Conservation (phyloP, 37 sponge, comb jelly and placozoan genomes). For the Chondrosia reniformis region DNA sequence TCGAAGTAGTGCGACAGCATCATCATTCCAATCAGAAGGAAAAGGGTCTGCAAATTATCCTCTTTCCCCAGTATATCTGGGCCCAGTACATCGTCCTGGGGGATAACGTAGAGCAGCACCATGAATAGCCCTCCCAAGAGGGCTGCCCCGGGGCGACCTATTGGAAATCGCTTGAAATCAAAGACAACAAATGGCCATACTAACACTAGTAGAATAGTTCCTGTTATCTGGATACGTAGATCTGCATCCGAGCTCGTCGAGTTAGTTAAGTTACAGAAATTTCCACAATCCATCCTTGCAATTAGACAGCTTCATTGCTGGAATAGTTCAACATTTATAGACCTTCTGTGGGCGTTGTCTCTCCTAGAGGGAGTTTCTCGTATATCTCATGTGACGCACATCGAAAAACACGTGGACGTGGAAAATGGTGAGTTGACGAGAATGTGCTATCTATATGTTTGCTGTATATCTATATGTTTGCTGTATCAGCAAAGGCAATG, state of each 20-base stretch:
- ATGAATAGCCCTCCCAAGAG: constrained; percentile 67
- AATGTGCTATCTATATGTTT: not conserved
- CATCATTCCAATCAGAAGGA: constrained; percentile 88
- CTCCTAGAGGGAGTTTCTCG: no score
- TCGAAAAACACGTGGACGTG: no score
- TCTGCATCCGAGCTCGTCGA: not conserved
- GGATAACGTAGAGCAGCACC: constrained; percentile 58
- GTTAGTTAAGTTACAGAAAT: not conserved
- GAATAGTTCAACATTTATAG: no score
- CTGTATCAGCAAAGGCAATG: not conserved
- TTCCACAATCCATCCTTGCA: no score
- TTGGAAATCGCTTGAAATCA: constrained; percentile 80
- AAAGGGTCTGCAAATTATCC: constrained; percentile 69
- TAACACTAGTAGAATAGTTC: constrained; percentile 64
- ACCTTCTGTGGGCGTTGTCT: no score
- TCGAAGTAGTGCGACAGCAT: constrained; percentile 80
- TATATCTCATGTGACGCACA: no score
- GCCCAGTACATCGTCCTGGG: constrained; percentile 58
- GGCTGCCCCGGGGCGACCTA: constrained; percentile 77
- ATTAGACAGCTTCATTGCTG: no score
- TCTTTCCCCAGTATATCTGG: constrained; percentile 49
- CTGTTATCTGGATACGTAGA: constrained; percentile 35
- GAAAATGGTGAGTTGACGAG: constrained; percentile 1
- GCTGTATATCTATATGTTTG: not conserved
- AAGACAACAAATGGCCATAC: constrained; percentile 87